Conservation (phyloP, 2,113 vertebrate species). For the Anhinga rufa region DNA sequence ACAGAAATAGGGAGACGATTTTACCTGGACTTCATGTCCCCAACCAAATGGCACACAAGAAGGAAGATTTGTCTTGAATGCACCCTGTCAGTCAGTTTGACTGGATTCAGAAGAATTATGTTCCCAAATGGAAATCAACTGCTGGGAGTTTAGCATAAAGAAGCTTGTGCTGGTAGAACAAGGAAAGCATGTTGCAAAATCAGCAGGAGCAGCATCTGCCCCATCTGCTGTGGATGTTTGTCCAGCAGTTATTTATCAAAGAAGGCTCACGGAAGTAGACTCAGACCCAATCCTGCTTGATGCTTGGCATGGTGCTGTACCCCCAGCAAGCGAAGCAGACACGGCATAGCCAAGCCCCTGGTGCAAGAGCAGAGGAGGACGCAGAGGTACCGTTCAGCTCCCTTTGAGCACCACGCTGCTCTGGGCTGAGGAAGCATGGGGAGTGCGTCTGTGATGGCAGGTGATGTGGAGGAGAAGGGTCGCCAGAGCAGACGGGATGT, state of each 20-base stretch:
- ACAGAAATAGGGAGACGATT: not conserved
- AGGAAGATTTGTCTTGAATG: not conserved
- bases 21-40: not conserved
- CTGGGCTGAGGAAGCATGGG: not conserved
- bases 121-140: not conserved
- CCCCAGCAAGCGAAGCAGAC: not conserved
- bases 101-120: not conserved
- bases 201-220: not conserved
- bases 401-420: fast-evolving
- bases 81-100: not conserved
- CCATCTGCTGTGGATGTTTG: not conserved
- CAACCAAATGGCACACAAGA: not conserved
- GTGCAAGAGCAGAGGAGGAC: not conserved
- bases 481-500: fast-evolving
- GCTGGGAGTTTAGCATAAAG: not conserved
- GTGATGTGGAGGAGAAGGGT: not conserved
- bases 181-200: not conserved
- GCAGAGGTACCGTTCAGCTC: not conserved
- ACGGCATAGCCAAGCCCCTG: not conserved
- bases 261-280: not conserved
- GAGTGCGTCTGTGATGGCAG: fast-evolving
- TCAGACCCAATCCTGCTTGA: not conserved
- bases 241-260: not conserved
- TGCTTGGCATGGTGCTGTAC: not conserved
- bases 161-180: not conserved